Evolutionary conservation across 92 coral and sea anemone species (phyloP), one percentile per base, ranked within the genome.

Genomic region (Epizoanthus scotinus): DNA sequence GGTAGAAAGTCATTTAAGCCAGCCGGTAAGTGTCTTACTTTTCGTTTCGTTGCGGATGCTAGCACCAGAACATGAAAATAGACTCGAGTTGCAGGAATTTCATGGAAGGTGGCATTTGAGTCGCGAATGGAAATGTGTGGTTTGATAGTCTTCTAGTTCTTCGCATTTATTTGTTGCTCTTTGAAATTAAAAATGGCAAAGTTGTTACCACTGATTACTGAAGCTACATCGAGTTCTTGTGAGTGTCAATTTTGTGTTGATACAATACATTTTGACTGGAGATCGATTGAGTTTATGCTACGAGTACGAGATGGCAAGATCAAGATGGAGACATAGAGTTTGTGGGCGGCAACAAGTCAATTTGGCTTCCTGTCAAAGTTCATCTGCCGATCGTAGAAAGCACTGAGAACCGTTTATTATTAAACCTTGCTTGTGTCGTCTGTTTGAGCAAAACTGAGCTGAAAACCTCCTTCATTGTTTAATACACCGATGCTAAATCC

Each of bases 11-110:
- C 29, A 68, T 44, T 68, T 68, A 22, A 68, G 21, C 17, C 4
- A 68, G 55, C 28, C 73, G 73, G 73, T 68, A 68, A 68, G 73
- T 68, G 73, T 38, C 28, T n/a, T 18, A n/a, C 24, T 38, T 44
- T 42, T 13, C 22, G 18, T 68, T 26, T 40, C 27, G 21, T 68
- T 18, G 73, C 26, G n/a, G 28, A 38, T 38, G 52, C 55, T 10
- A 68, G 55, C 28, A 27, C 54, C 55, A 38, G 73, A 68, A 38
- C 28, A 29, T 68, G 73, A 68, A 68, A 42, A 17, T 5, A 20
- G 13, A 68, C 73, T 68, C 56, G 73, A 20, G 21, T 68, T 68
- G 73, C 73, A 68, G 22, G 28, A 24, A 42, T 68, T 64, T 29
- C 73, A 68, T 22, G 54, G 55, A 44, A 68, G 54, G 55, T 68